Conservation (phyloP, 64 coral and sea anemone species). For the Stichodactyla mertensii region DNA sequence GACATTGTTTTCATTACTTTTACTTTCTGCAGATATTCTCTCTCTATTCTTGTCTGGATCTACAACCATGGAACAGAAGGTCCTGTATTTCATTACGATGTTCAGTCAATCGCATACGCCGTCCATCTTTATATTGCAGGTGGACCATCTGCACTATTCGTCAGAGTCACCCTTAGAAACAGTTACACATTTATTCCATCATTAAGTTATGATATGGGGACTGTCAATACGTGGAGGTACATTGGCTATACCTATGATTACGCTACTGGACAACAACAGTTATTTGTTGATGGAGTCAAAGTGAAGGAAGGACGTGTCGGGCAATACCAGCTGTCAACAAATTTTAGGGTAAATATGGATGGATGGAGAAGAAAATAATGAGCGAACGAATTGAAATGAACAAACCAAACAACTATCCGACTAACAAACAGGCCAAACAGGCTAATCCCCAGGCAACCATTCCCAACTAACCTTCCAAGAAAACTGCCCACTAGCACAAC, state of each 20-base stretch:
- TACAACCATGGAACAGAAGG: not conserved
- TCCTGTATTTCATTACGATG: not conserved
- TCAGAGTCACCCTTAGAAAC: not conserved
- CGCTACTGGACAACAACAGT: constrained; percentile 19
- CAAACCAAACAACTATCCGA: not conserved
- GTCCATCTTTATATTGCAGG: not conserved
- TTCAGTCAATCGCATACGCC: not conserved
- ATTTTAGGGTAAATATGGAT: constrained; percentile 17
- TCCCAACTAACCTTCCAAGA: no score
- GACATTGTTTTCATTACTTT: not conserved
- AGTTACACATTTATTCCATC: not conserved
- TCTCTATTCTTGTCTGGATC: not conserved
- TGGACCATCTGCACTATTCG: not conserved
- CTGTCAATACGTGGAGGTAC: constrained; percentile 25
- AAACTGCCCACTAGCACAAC: no score
- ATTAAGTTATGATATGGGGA: not conserved
- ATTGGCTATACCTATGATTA: constrained; percentile 58
- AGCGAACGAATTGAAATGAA: not conserved
- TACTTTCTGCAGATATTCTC: not conserved
- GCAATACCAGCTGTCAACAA: constrained; percentile 4
- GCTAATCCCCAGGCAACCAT: no score
- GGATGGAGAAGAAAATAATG: no score
- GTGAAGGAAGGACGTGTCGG: constrained; percentile 23
- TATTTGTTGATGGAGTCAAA: constrained; percentile 45
- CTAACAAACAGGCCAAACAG: no score